Conservation (phyloP, 2,888 invertebrate species). For the Cyclophora punctaria region DNA sequence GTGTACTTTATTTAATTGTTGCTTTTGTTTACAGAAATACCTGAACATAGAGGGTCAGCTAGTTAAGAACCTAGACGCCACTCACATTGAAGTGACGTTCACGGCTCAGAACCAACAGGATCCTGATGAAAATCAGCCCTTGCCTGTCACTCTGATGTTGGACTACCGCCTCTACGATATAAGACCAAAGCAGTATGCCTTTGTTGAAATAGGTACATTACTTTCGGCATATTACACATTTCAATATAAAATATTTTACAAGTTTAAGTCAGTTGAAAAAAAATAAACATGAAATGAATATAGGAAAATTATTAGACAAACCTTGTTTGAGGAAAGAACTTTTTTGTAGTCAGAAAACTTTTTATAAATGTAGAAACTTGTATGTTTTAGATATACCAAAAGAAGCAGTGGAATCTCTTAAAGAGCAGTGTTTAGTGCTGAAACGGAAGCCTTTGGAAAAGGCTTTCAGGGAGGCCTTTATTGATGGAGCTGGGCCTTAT, state of each 20-base stretch:
- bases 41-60: conserved; percentile 43
- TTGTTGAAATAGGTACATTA: conserved; percentile 39
- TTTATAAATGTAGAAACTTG: too few species aligned
- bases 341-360: too few species aligned
- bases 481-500: conserved; percentile 44
- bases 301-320: too few species aligned
- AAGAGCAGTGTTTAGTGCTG: conserved; percentile 44
- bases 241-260: too few species aligned
- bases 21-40: conserved; percentile 33
- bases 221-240: background rate
- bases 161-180: conserved; percentile 55
- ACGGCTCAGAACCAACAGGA: conserved; percentile 30
- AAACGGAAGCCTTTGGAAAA: conserved; percentile 44
- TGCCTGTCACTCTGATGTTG: conserved; percentile 37
- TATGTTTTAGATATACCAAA: conserved; percentile 41
- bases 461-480: conserved; percentile 53
- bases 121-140: conserved; percentile 25
- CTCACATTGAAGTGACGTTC: conserved; percentile 51
- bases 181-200: conserved; percentile 44
- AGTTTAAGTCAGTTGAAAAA: too few species aligned
- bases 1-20: background rate
- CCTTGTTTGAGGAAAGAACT: too few species aligned
- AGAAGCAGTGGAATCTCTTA: conserved; percentile 32
- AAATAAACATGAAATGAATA: too few species aligned
- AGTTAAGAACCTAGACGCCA: conserved; percentile 49